phyloP scores from a whole-genome alignment of 2,113 vertebrate species.

The Chrysochloris asiatica region DNA sequence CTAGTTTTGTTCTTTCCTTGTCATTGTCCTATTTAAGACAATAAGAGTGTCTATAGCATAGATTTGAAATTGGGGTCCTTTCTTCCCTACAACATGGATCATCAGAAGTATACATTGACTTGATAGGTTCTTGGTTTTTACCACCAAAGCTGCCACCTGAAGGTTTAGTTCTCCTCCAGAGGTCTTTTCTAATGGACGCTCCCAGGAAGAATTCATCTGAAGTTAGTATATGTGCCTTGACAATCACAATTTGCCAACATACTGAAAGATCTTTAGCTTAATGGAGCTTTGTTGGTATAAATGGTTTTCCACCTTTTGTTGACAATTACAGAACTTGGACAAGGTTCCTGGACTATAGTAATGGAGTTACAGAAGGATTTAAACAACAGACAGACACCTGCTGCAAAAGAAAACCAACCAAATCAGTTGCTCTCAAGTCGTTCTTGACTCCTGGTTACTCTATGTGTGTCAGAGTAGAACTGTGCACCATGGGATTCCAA shows the following conservation, averaged over 20 bases:
- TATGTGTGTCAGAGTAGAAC: not conserved
- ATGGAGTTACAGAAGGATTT: accelerated
- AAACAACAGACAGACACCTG: not conserved
- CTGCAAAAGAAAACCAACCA: not conserved
- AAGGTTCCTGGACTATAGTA: not conserved
- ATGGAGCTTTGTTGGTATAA: not conserved
- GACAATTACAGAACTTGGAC: not conserved
- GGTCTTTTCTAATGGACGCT: not conserved
- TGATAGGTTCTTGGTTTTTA: not conserved
- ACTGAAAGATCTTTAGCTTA: not conserved
- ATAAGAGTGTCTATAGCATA: too few species aligned
- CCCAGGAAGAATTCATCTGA: conserved; percentile 5
- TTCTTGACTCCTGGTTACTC: not conserved
- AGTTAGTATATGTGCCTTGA: not conserved
- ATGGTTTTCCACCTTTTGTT: not conserved
- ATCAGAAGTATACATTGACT: not conserved
- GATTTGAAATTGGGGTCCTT: too few species aligned
- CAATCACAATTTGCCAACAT: not conserved
- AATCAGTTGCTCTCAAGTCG: not conserved
- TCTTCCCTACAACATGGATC: too few species aligned
- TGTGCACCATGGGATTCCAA: not conserved
- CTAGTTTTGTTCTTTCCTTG: too few species aligned
- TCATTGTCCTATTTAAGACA: too few species aligned
- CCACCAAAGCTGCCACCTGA: not conserved
- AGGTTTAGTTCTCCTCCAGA: not conserved